Conservation (phyloP, 2,113 vertebrate genomes). For the Semnornis frantzii region DNA sequence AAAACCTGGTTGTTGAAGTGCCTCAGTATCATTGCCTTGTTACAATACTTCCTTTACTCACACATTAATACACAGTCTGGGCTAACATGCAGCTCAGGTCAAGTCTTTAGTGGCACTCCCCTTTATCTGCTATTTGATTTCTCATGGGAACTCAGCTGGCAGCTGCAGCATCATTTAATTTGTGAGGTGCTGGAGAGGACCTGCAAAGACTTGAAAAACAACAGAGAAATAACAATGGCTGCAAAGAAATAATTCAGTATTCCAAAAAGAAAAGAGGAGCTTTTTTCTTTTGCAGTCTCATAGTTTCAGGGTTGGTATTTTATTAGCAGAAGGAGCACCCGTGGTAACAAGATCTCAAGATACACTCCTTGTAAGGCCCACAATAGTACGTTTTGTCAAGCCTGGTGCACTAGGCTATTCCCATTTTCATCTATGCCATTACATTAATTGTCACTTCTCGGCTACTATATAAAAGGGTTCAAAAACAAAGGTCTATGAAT, state of each 20-base stretch:
- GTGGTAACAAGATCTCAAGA: background rate
- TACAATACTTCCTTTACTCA: background rate
- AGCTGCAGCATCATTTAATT: background rate
- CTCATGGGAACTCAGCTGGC: background rate
- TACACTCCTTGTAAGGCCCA: background rate
- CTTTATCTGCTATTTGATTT: background rate
- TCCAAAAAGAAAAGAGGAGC: background rate
- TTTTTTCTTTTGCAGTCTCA: background rate
- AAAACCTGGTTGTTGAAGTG: background rate
- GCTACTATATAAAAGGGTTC: background rate
- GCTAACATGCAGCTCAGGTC: background rate
- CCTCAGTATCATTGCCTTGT: background rate
- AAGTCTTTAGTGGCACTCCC: background rate
- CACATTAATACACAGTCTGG: background rate
- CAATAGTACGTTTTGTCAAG: background rate
- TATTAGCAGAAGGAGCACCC: background rate
- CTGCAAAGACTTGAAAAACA: background rate
- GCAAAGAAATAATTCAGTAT: background rate
- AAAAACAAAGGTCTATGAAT: background rate
- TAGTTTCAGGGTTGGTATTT: background rate
- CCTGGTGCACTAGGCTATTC: background rate
- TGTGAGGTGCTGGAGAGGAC: background rate
- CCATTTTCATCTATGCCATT: background rate
- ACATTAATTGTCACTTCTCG: background rate
- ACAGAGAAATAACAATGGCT: background rate